These are phyloP conservation scores for Eulithis prunata DNA, from an alignment of 2,888 invertebrate genomes.

Conservation along the genomic window DNA sequence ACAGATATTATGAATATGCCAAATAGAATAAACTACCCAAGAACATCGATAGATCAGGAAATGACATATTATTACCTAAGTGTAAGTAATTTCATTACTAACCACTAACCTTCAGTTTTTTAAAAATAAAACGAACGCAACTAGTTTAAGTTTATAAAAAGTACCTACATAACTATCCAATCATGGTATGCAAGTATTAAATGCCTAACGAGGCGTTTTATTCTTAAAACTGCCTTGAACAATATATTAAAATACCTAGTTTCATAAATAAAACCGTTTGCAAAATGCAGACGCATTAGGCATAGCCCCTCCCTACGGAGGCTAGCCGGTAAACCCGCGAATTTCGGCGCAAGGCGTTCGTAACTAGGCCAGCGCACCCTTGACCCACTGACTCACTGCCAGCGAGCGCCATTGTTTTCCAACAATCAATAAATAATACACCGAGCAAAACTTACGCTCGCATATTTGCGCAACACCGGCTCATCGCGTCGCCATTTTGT, in stretches of 20 bases:
- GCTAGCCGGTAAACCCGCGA: conserved; percentile 76
- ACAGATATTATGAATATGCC: conserved; percentile 12
- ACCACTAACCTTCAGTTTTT: too few species aligned
- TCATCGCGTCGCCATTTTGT: conserved; percentile 62
- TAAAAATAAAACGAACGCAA: too few species aligned
- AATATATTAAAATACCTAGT: not conserved
- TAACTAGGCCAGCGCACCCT: conserved; percentile 80
- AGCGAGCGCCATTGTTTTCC: conserved; percentile 81
- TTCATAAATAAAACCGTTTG: conserved; percentile 25
- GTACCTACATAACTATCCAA: too few species aligned
- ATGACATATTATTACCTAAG: too few species aligned
- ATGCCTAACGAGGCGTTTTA: conserved; percentile 4
- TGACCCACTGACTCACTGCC: conserved; percentile 83
- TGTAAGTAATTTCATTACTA: too few species aligned
- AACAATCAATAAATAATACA: conserved; percentile 84
- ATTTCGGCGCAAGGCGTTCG: conserved; percentile 79
- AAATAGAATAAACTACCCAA: conserved; percentile 7
- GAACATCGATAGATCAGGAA: not conserved
- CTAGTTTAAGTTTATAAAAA: too few species aligned
- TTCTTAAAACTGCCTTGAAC: conserved; percentile 17
- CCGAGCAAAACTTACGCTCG: conserved; percentile 71
- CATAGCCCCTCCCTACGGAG: conserved; percentile 67
- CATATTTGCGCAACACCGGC: conserved; percentile 72
- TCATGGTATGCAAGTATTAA: not conserved
- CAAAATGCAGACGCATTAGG: conserved; percentile 30